Base-by-base conservation (phyloP, 1,140 invertebrate genomes). In the Pachyrhynchus sulphureomaculatus region DNA sequence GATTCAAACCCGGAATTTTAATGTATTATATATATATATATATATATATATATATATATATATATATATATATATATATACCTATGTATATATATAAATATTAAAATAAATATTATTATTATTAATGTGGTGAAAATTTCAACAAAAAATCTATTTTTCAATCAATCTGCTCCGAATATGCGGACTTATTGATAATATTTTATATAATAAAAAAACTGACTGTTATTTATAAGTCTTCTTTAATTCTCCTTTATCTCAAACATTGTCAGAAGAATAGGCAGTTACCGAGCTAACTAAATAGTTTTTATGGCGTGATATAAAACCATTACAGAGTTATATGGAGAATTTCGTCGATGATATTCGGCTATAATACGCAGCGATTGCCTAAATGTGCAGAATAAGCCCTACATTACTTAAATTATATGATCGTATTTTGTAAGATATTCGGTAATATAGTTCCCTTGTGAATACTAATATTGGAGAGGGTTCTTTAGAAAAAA, bases 291-390 rank as follows among this genome's bases (percentile, higher is more conserved):
- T 45, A 56, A 47, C 54, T 56, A 47, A 42, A 47, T 45, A 56
- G 54, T 56, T 56, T 56, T 56, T 56, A 56, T 56, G 32, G 54
- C 54, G 42, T 56, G 54, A 24, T 34, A 47, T 56, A 47, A 45
- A 47, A 56, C 54, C 41, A 47, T 56, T 56, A 56, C 41, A 15
- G 36, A 33, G 54, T 13, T 45, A 56, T 45, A 56, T 56, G 54
- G 54, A 24, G 29, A 56, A 56, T 56, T 56, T 56, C 45, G 42
- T 39, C 41, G 42, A 56, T 36, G 54, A 41, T 45, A 56, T 56
- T 54, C 24, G 36, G 36, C 52, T 23, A 54, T 54, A 54, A 56
- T 56, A 47, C 54, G 41, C 54, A 56, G 54, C 54, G 21, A 26
- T 45, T 21, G 42, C 41, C 29, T 23, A 26, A 47, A 45, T 54